phyloP scores from a whole-genome alignment of 2,888 invertebrate genomes.

The Apotomis turbidana region DNA sequence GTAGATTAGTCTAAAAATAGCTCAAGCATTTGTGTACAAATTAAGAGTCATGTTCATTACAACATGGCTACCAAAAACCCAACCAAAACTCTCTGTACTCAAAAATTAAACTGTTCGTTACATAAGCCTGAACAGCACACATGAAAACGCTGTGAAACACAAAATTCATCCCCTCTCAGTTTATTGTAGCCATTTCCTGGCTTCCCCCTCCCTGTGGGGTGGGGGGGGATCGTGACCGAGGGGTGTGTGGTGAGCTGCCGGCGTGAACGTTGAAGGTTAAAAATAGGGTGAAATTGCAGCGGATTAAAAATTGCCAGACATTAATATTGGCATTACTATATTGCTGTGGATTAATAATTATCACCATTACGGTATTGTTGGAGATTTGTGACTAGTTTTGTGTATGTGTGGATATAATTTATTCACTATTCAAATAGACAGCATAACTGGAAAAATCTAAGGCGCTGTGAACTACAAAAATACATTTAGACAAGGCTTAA shows the following conservation, averaged over 20 bases:
- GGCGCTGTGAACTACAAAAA: too few relatives aligned
- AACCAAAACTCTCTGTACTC: not conserved
- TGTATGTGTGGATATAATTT: not conserved
- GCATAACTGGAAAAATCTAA: too few relatives aligned
- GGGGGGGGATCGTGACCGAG: constrained; percentile 50
- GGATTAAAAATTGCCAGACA: constrained; percentile 27
- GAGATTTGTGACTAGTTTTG: not conserved
- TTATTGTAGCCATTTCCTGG: constrained; percentile 63
- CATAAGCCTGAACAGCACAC: constrained; percentile 47
- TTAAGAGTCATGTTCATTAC: too few relatives aligned
- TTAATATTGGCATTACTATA: constrained; percentile 22
- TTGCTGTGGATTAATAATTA: not conserved
- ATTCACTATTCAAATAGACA: too few relatives aligned
- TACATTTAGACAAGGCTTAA: too few relatives aligned
- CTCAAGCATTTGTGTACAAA: too few relatives aligned
- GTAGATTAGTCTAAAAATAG: too few relatives aligned
- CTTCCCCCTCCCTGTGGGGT: constrained; percentile 46
- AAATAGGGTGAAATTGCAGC: constrained; percentile 18
- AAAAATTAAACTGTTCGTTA: constrained; percentile 46
- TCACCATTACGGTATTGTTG: not conserved
- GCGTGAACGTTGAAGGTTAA: constrained; percentile 18
- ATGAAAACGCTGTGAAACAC: constrained; percentile 49
- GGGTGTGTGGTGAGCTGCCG: constrained; percentile 29
- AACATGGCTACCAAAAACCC: not conserved
- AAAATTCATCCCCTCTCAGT: constrained; percentile 57